Percentiles rank a stretch among this genome's conserved stretches.
Evolutionary conservation across 53 echinoderm and acorn worm species (phyloP).

Genomic region (Hippasteria phrygiana): DNA sequence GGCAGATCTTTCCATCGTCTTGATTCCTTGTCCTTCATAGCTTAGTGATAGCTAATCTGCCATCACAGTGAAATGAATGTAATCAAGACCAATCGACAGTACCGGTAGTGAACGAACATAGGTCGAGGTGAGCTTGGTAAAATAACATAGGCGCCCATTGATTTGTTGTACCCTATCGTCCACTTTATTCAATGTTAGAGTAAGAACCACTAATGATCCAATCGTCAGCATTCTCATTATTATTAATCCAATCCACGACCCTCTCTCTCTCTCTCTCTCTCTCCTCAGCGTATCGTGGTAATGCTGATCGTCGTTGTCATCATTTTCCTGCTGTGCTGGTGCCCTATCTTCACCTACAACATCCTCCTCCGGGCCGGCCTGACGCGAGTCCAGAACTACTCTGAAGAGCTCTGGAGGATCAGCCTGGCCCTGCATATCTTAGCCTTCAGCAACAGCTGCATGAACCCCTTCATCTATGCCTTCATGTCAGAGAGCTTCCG

Average conservation of each 20-base stretch:
- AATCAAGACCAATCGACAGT: too few relatives aligned
- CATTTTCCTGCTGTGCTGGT: conserved; percentile 88
- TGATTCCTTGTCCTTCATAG: too few relatives aligned
- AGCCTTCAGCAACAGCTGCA: conserved; percentile 86
- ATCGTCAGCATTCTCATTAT: neutral
- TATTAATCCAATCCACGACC: neutral
- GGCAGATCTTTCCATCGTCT: too few relatives aligned
- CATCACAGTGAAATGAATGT: too few relatives aligned
- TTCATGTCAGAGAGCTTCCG: conserved; percentile 94
- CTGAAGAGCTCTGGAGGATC: conserved; percentile 28
- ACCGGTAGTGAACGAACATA: too few relatives aligned
- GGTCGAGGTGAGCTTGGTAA: too few relatives aligned
- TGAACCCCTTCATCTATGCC: conserved; percentile 91
- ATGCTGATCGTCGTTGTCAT: conserved; percentile 89
- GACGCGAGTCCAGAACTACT: neutral
- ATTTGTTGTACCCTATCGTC: too few relatives aligned
- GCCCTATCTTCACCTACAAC: conserved; percentile 73
- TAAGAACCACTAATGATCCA: too few relatives aligned
- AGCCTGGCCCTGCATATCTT: conserved; percentile 72
- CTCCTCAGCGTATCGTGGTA: conserved; percentile 75
- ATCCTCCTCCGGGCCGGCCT: conserved; percentile 65
- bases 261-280: conserved; percentile 12
- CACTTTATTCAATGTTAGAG: too few relatives aligned
- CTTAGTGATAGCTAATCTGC: too few relatives aligned
- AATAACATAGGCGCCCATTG: too few relatives aligned